Conservation (phyloP, 2,113 vertebrate species). For the Drymodes brunneopygia region DNA sequence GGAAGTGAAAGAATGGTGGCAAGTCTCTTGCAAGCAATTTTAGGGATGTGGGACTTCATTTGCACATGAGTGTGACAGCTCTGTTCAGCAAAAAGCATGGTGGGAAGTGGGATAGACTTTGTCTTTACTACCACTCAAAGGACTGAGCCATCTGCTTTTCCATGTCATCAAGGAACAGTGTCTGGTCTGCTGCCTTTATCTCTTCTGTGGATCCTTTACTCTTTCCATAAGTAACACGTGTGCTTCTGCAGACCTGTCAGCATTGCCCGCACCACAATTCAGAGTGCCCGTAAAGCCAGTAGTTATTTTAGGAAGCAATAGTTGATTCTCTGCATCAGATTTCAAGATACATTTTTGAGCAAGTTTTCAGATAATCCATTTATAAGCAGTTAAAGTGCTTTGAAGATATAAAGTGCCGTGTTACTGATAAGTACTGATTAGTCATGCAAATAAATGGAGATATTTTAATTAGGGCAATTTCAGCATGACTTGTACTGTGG, state of each 20-base stretch:
- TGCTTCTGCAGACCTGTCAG: neutral
- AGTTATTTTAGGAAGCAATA: neutral
- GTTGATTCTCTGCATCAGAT: neutral
- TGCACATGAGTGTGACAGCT: neutral
- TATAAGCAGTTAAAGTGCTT: neutral
- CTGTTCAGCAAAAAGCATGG: neutral
- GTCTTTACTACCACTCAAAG: neutral
- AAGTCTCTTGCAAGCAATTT: neutral
- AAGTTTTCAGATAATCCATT: neutral
- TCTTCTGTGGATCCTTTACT: neutral
- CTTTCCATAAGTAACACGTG: neutral
- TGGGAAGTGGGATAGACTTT: neutral
- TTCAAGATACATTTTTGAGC: neutral
- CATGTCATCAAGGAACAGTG: neutral
- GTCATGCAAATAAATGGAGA: constrained; percentile 18
- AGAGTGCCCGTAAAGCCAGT: neutral
- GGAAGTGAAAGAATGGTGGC: neutral
- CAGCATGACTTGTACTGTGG: neutral
- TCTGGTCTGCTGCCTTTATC: neutral
- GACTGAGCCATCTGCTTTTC: neutral
- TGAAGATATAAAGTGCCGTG: neutral
- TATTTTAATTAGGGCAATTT: constrained; percentile 28
- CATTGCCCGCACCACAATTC: neutral
- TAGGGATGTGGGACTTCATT: neutral
- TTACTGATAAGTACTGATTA: constrained; percentile 25